Conservation (phyloP, 2,888 invertebrate genomes). For the Troides oblongomaculatus region DNA sequence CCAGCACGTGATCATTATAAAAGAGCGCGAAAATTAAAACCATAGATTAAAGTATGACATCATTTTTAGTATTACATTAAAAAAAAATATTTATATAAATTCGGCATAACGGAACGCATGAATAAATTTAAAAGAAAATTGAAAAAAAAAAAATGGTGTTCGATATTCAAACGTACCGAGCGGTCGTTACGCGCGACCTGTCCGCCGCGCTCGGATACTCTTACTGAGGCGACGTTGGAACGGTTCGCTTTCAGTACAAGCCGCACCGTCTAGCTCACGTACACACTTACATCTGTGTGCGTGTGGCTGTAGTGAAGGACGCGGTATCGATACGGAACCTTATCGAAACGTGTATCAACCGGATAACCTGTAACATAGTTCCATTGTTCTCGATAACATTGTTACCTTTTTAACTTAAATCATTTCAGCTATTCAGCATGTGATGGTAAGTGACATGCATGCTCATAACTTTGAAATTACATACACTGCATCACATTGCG, state of each 20-base stretch:
- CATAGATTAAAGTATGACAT: not conserved
- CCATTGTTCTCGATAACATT: conserved; percentile 6
- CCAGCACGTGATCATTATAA: conserved; percentile 22
- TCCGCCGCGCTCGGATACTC: conserved; percentile 51
- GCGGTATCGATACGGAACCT: conserved; percentile 28
- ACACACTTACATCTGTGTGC: conserved; percentile 23
- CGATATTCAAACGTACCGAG: conserved; percentile 53
- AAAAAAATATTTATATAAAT: not conserved
- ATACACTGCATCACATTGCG: too few species aligned
- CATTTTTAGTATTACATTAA: not conserved
- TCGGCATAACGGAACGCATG: conserved; percentile 35
- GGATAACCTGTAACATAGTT: conserved; percentile 13
- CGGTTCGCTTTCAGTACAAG: conserved; percentile 54
- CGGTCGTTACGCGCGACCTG: conserved; percentile 51
- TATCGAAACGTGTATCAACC: conserved; percentile 20
- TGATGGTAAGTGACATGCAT: too few species aligned
- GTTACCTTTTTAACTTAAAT: not conserved
- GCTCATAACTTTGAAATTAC: too few species aligned
- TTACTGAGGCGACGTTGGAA: conserved; percentile 56
- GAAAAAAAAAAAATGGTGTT: conserved; percentile 31
- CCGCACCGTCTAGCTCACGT: conserved; percentile 34
- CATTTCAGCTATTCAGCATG: not conserved
- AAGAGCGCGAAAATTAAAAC: conserved; percentile 18
- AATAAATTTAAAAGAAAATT: conserved; percentile 20
- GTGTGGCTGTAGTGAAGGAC: conserved; percentile 34